phyloP scores from a whole-genome alignment of 2,888 invertebrate species.

The Pardosa pseudoannulata region DNA sequence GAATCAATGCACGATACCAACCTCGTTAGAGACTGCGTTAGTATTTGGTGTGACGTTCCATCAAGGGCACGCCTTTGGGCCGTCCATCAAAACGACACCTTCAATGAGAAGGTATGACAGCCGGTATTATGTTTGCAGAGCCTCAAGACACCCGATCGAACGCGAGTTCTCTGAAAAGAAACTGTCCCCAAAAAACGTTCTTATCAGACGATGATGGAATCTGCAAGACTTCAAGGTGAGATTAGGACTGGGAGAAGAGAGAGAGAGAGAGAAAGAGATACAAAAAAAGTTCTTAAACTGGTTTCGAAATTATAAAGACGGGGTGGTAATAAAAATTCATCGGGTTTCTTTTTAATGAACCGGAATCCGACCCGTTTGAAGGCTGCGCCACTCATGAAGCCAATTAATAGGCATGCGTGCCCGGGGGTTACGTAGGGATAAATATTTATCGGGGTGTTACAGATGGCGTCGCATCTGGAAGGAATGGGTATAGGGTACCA shows the following conservation, averaged over 20 bases:
- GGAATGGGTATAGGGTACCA: no score
- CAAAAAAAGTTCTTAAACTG: neutral
- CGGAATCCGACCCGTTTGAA: neutral
- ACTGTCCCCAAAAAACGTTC: neutral
- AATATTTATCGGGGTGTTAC: no score
- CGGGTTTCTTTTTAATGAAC: neutral
- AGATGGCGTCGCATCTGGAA: no score
- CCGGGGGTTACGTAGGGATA: neutral
- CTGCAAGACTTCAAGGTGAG: neutral
- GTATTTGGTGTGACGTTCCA: neutral
- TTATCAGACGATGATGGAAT: slow-evolving; percentile 13
- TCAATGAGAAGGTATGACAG: neutral
- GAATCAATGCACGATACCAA: neutral
- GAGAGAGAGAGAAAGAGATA: neutral
- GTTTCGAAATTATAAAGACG: slow-evolving; percentile 14
- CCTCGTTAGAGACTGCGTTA: neutral
- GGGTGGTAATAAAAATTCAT: neutral
- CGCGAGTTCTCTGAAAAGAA: neutral
- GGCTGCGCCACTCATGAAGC: neutral
- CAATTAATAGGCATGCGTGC: neutral
- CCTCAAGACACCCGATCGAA: neutral
- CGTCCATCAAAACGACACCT: neutral
- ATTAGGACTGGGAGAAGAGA: neutral
- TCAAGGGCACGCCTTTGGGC: neutral
- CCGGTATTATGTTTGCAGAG: neutral